phyloP scores from a whole-genome alignment of 2,113 vertebrate genomes.

The Mirza zaza region DNA sequence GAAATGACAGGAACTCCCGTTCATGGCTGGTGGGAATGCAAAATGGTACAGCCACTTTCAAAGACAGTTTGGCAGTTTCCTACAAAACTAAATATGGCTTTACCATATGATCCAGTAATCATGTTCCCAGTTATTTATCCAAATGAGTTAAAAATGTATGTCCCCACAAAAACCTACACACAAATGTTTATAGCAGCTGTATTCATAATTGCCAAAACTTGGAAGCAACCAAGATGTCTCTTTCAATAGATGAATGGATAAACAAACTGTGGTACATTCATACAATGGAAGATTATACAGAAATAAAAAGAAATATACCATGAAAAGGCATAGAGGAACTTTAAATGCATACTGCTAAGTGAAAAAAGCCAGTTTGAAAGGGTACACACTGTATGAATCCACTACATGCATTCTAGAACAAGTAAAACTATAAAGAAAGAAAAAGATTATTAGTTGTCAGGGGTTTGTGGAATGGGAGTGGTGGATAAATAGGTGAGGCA shows the following conservation, averaged over 20 bases:
- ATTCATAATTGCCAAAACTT: neutral
- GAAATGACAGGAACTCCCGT: neutral
- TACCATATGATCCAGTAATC: neutral
- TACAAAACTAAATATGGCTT: neutral
- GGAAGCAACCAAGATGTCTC: neutral
- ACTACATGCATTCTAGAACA: neutral
- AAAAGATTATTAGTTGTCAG: neutral
- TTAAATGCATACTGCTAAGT: neutral
- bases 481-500: neutral
- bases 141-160: slow-evolving; percentile 22
- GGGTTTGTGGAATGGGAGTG: neutral
- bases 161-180: neutral
- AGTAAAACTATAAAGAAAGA: neutral
- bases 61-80: neutral
- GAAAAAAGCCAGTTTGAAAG: slow-evolving; percentile 6
- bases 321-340: neutral
- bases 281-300: neutral
- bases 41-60: neutral
- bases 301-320: slow-evolving; percentile 4
- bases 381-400: neutral
- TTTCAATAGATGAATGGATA: neutral
- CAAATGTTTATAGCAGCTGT: neutral
- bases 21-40: neutral
- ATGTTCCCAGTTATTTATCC: neutral
- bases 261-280: neutral